Conservation (phyloP, 2,888 invertebrate genomes). For the Sialis lutaria region DNA sequence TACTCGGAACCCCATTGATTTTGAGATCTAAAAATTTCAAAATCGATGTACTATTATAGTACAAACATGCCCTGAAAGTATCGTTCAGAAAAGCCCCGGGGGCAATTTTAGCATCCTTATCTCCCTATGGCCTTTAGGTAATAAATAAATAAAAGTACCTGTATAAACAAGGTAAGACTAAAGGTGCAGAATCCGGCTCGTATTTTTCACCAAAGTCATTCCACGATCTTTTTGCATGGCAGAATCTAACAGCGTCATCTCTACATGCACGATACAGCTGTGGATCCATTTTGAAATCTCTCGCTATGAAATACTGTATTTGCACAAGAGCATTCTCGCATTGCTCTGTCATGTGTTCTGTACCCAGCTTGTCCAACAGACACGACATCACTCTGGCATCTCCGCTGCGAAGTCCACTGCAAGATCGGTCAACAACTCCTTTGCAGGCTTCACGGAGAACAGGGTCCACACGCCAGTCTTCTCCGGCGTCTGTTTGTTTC, state of each 20-base stretch:
- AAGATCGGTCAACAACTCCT: slow-evolving; percentile 63
- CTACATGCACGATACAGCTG: slow-evolving; percentile 76
- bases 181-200: slow-evolving; percentile 61
- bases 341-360: slow-evolving; percentile 64
- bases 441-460: slow-evolving; percentile 73
- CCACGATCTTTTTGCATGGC: slow-evolving; percentile 67
- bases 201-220: slow-evolving; percentile 38
- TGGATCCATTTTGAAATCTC: slow-evolving; percentile 87
- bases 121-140: too few relatives aligned
- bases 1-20: too few relatives aligned
- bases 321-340: slow-evolving; percentile 87
- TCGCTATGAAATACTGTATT: slow-evolving; percentile 91
- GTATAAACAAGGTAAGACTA: slow-evolving; percentile 84
- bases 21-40: too few relatives aligned
- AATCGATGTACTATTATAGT: too few relatives aligned
- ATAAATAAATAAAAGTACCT: slow-evolving; percentile 34
- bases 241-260: slow-evolving; percentile 67
- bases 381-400: slow-evolving; percentile 80
- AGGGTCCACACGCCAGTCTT: slow-evolving; percentile 91
- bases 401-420: slow-evolving; percentile 53
- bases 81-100: too few relatives aligned
- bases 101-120: too few relatives aligned
- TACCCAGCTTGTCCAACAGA: slow-evolving; percentile 80
- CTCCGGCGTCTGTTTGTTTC: slow-evolving; percentile 79
- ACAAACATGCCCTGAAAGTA: too few relatives aligned